Base-by-base conservation (phyloP, 35 echinoderm and acorn worm genomes). In the Stichopus chloronotus region DNA sequence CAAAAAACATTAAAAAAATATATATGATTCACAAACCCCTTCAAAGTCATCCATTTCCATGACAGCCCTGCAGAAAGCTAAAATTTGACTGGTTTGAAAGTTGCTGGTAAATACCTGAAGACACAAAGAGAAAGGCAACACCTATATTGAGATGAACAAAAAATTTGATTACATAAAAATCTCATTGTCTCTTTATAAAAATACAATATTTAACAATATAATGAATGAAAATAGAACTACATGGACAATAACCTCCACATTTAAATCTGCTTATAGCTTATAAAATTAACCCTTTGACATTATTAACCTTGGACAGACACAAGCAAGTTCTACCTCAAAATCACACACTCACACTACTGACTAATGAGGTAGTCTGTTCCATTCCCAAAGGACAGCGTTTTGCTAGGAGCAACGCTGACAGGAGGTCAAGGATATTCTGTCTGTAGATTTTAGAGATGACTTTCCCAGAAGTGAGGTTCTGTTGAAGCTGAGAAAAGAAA, bases 101-200 rank as follows among this genome's bases (percentile, higher is more conserved):
- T 92, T 83, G 5, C 85, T 80, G 4, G 21, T 87, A 52, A 92
- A 94, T 25, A 96, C 90, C 95, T 96, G 83, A 57, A 72, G 85
- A 87, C 9, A 76, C 72, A 93, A 52, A 43, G 10, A 30, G 72
- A 19, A 91, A 58, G 52, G 52, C 5, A 9, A 78, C 20, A 23
- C 21, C 1, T 24, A 8, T 4, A 6, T 78, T 71, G n/a, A 71
- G 52, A 78, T 8, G 3, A 25, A 23, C 76, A 78, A 76, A 76
- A 5, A 43, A 43, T 43, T 43, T 43, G 30, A 43, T 43, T 43
- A 43, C 30, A 43, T 43, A 43, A 43, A 43, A 43, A 43, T 43
- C 30, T 43, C 30, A 43, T 43, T 43, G 30, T 43, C 30, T 43
- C 30, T 43, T 43, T 43, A 43, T 43, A 1, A 43, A 43, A 43